Evolutionary conservation across 2,888 invertebrate genomes (phyloP), one percentile per base, ranked within the genome.

Genomic region (Drosophila mimica): DNA sequence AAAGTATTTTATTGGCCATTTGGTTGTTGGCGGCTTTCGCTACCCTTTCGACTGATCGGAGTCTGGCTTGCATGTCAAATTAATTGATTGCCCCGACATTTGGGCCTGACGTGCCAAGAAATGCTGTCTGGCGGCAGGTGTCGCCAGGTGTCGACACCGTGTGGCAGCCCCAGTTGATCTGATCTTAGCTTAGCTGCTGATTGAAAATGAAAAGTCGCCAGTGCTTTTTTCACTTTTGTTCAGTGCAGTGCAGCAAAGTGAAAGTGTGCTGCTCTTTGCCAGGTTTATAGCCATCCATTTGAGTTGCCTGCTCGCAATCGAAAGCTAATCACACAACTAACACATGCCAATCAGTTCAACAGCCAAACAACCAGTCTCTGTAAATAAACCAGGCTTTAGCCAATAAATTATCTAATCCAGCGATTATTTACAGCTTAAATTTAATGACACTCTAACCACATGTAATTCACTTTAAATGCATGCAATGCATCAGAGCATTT

Each of bases 21-120:
- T 51, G 43, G 52, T 43, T 51, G 49, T 43, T 34, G 36, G 48
- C 61, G 49, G 65, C 70, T 88, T 74, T 83, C 67, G 77, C 74
- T 83, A 78, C 84, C 79, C 82, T 83, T 87, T 59, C 28, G 57
- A 38, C 34, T 51, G 57, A 54, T 58, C 62, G 65, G 54, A 66
- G 74, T 43, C 67, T 70, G 66, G 71, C 82, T 79, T 75, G 90
- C 85, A 89, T 88, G 90, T 89, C 85, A 88, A 88, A 84, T 86
- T 86, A 86, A 86, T 86, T 86, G 85, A 89, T 89, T 73, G 67
- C 57, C 59, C 36, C 36, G 58, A 69, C 72, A 69, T 61, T 67
- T 69, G 36, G 64, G 40, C 75, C 46, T 69, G 76, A 83, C 76
- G 89, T 83, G 79, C 66, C 53, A 54, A 60, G 65, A 69, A 74